Base-by-base conservation (phyloP, 1,140 invertebrate genomes). In the Sminthurinus signatus region DNA sequence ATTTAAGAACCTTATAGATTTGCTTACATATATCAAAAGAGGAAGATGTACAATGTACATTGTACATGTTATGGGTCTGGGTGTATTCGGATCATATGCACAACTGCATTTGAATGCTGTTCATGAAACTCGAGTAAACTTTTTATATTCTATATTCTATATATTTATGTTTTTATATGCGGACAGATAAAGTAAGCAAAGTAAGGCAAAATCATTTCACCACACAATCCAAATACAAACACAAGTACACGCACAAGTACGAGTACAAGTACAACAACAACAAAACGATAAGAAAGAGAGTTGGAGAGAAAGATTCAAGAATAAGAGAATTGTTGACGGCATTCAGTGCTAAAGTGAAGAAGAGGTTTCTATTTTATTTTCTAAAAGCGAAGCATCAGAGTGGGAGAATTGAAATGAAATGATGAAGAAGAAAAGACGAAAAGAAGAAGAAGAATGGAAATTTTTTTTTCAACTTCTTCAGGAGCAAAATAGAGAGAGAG, bases 381-480 rank as follows among this genome's bases (percentile, higher is more conserved):
- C 51, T 54, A 32, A 54, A 54, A 54, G 51, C 51, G 29, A 54
- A 54, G 51, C 51, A 54, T 54, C 51, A 54, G 54, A 39, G 12
- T 56, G 54, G 31, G 54, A 56, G 54, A 56, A 42, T 42, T 56
- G 54, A 56, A 56, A 56, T 56, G 54, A 56, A 56, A 56, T 56
- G 54, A 56, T 56, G 54, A 56, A 56, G 54, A 56, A 39, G 32
- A 39, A 23, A 56, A 31, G 28, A 56, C 12, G 44, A 48, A 8
- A 8, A 48, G 44, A 19, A 25, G 17, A 19, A 25, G 19, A 48
- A 48, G 44, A 48, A 48, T 10, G 23, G 23, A 39, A 39, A 23
- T 8, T 56, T 56, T 42, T 56, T 56, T 56, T 42, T 31, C 28
- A 19, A 21, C 29, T 39, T 14, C 54, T 56, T 42, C 29, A 52